These are phyloP conservation scores for Nettapus auritus DNA, from an alignment of 2,113 vertebrate species.

Conservation along the genomic window DNA sequence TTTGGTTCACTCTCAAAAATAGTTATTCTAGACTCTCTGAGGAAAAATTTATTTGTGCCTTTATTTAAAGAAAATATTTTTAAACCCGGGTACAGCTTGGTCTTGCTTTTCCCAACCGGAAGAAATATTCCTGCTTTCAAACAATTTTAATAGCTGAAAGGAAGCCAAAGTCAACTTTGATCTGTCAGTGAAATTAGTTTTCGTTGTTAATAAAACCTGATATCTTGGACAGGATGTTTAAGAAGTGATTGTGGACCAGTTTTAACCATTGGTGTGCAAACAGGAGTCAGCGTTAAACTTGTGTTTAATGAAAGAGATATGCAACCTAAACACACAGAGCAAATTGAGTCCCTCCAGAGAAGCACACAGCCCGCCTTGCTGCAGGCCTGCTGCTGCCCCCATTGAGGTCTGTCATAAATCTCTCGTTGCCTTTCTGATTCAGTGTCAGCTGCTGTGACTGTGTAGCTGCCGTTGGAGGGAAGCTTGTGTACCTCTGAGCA, in stretches of 20 bases:
- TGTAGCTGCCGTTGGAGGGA: not conserved
- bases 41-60: conserved; percentile 25
- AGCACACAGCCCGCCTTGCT: rapidly evolving
- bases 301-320: not conserved
- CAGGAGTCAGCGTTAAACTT: not conserved
- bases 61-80: conserved; percentile 34
- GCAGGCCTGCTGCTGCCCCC: not conserved
- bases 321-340: not conserved
- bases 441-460: not conserved
- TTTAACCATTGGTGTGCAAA: not conserved
- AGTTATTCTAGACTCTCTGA: conserved; percentile 14
- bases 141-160: not conserved
- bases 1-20: not conserved
- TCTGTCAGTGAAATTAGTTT: conserved; percentile 49
- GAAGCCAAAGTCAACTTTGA: conserved; percentile 39
- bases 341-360: not conserved
- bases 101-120: conserved; percentile 10
- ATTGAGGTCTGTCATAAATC: not conserved
- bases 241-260: not conserved
- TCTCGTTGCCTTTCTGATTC: not conserved
- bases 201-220: conserved; percentile 43
- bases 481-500: not conserved
- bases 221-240: not conserved
- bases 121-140: conserved; percentile 32
- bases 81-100: not conserved